A percentile compares a stretch with the other conserved stretches of the same genome.
phyloP scores from a whole-genome alignment of 2,888 invertebrate genomes.

The Tipula helvola region DNA sequence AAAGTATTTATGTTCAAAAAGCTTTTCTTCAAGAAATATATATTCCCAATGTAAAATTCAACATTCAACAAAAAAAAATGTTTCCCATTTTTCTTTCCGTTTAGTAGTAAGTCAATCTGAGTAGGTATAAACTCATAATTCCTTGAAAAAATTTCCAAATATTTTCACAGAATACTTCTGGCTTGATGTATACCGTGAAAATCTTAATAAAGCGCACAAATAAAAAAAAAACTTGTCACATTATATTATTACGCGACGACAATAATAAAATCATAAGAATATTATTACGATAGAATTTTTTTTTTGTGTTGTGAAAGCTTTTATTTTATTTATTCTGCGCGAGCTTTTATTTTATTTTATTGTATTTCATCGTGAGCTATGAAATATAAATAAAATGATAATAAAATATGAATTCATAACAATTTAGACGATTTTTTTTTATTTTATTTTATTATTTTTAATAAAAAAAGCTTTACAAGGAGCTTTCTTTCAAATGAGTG shows the following conservation, averaged over 20 bases:
- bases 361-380: not conserved
- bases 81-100: not conserved
- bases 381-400: not conserved
- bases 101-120: not conserved
- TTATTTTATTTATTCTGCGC: not conserved
- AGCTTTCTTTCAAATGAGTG: not conserved
- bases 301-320: not conserved
- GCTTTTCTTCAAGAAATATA: not conserved
- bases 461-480: not conserved
- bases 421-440: not conserved
- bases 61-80: not conserved
- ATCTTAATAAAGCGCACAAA: not conserved
- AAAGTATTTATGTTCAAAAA: not conserved
- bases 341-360: not conserved
- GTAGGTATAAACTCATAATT: not conserved
- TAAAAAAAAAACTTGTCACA: not conserved
- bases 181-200: not conserved
- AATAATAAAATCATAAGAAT: not conserved
- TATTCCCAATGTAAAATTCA: not conserved
- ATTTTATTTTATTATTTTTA: not conserved
- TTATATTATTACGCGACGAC: not conserved
- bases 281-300: not conserved
- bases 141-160: not conserved
- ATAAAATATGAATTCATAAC: conserved; percentile 4
- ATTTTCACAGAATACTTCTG: not conserved